Conservation (phyloP, 2,113 vertebrate genomes). For the Odocoileus hemionus region DNA sequence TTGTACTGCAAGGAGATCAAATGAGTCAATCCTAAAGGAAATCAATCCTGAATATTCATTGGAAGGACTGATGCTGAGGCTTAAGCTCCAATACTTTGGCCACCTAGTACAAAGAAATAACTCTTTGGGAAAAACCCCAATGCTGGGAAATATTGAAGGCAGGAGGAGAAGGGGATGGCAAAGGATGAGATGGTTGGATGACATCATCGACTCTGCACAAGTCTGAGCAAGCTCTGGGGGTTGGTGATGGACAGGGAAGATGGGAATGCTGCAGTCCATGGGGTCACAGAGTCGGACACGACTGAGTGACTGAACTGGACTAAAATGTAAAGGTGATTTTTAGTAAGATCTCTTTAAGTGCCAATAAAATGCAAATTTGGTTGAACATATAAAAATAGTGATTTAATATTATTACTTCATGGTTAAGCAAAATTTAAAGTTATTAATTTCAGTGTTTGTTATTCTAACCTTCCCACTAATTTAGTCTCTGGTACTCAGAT, state of each 20-base stretch:
- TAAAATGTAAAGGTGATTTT: neutral
- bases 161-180: neutral
- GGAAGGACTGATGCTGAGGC: neutral
- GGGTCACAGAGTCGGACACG: neutral
- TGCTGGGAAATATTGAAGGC: neutral
- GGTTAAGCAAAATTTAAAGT: fast-evolving
- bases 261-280: neutral
- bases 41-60: neutral
- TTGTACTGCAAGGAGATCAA: neutral
- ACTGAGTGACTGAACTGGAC: neutral
- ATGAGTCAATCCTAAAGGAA: neutral
- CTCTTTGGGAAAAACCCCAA: neutral
- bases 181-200: neutral
- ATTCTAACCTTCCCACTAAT: neutral
- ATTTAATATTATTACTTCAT: neutral
- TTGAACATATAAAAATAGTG: constrained; percentile 8
- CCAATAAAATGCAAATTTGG: neutral
- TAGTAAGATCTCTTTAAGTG: neutral
- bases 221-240: neutral
- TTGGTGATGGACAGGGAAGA: neutral
- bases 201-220: neutral
- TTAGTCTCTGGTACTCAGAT: neutral
- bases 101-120: neutral
- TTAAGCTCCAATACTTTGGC: neutral
- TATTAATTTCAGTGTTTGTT: neutral